Conservation (phyloP, 2,113 vertebrate species). For the Coreoperca whiteheadi region DNA sequence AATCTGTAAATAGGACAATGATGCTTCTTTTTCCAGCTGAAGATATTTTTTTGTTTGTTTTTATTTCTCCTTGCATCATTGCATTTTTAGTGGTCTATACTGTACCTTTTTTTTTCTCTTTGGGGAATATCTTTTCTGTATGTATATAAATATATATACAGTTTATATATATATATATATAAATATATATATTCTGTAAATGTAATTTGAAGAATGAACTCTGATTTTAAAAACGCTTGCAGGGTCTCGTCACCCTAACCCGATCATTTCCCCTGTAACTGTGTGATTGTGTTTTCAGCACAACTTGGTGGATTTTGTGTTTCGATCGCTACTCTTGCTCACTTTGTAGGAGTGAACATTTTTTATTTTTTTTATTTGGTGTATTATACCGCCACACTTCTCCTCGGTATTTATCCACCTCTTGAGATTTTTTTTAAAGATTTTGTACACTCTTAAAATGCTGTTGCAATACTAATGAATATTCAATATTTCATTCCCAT, state of each 20-base stretch:
- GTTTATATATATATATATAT: slow-evolving; percentile 49
- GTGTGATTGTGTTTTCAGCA: slow-evolving; percentile 86
- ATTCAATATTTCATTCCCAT: slow-evolving; percentile 64
- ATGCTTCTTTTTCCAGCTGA: slow-evolving; percentile 67
- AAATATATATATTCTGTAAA: slow-evolving; percentile 79
- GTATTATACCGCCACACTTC: slow-evolving; percentile 70
- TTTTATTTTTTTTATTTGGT: slow-evolving; percentile 72
- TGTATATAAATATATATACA: slow-evolving; percentile 81
- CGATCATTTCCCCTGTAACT: slow-evolving; percentile 83
- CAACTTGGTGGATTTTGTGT: slow-evolving; percentile 79
- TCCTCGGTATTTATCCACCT: slow-evolving; percentile 62
- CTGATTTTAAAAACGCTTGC: slow-evolving; percentile 79
- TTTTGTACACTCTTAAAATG: slow-evolving; percentile 84
- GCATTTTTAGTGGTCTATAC: slow-evolving; percentile 83
- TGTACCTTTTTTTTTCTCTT: slow-evolving; percentile 78
- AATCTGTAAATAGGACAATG: slow-evolving; percentile 93
- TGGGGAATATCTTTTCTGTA: slow-evolving; percentile 73
- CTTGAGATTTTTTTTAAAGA: slow-evolving; percentile 48
- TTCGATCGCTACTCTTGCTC: slow-evolving; percentile 89
- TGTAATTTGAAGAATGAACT: slow-evolving; percentile 91
- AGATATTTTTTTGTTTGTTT: slow-evolving; percentile 30
- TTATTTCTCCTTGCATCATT: slow-evolving; percentile 75
- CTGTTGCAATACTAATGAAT: slow-evolving; percentile 83
- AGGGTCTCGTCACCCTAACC: slow-evolving; percentile 73
- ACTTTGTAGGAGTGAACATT: slow-evolving; percentile 87